These are phyloP conservation scores for Caenorhabditis tropicalis DNA, from an alignment of 1,140 invertebrate genomes.

Conservation along the genomic window DNA sequence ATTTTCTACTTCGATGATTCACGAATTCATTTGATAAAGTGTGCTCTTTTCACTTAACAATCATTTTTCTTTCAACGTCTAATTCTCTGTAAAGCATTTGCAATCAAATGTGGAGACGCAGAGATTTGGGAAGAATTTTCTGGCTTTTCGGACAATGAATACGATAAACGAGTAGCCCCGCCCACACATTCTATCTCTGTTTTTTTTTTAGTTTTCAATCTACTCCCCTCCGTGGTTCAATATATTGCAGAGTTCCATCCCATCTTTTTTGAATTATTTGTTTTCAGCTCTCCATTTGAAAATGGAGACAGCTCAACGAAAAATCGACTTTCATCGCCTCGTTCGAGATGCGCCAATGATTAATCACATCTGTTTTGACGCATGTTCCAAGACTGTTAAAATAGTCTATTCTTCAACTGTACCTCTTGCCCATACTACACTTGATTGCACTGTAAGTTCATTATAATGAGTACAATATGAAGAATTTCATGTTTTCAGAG, in stretches of 20 bases:
- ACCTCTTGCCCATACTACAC: background rate
- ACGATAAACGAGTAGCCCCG: no score
- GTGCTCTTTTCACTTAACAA: no score
- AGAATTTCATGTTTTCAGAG: background rate
- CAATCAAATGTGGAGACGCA: no score
- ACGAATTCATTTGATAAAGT: no score
- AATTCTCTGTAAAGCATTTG: no score
- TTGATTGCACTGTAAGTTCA: background rate
- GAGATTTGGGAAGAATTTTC: no score
- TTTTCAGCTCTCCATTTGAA: background rate
- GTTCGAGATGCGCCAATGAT: constrained; percentile 12
- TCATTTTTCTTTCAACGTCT: no score
- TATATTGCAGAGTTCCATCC: background rate
- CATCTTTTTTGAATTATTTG: no score
- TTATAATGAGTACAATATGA: no score
- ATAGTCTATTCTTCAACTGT: background rate
- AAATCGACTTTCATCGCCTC: background rate
- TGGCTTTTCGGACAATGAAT: no score
- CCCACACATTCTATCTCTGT: background rate
- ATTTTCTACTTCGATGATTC: no score
- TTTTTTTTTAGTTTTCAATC: background rate
- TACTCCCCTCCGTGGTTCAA: background rate
- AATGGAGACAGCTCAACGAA: background rate
- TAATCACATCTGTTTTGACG: constrained; percentile 19
- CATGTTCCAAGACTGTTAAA: constrained; percentile 18